Base-by-base conservation (phyloP, 2,113 vertebrate genomes). In the Oncorhynchus tshawytscha region DNA sequence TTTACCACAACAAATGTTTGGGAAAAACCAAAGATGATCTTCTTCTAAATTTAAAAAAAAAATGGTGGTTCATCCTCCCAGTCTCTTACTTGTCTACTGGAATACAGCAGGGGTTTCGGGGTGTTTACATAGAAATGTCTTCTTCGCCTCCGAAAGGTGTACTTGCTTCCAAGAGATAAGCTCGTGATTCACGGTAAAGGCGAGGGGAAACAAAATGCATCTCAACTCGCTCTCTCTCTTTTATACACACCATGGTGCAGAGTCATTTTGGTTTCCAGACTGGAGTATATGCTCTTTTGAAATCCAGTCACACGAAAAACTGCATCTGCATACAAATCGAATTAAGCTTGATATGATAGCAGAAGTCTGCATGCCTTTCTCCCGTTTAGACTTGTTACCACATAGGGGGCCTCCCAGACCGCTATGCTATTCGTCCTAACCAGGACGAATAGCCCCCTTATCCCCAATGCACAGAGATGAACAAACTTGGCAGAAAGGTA, bases 401-500 rank as follows among this genome's bases (percentile, higher is more conserved):
- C 82, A 82, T 16, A 31, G 15, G 1, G 25, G 88, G 68, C 62
- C 62, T 78, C 78, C 31, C 16, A 34, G 34, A 5, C 67, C 78
- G 75, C 22, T 62, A 69, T 70, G 9, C 87, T 85, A 88, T 88
- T 77, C 76, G 84, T 90, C 89, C 87, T 83, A 88, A 90, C 86
- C 84, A 62, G 89, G 86, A 88, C 78, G 22, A 54, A 16, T 49
- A 71, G 82, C 87, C 87, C 51, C 51, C 3, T 1, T 15, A 54
- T 78, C 87, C 88, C 85, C 82, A 86, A 89, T 89, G 90, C 85
- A 90, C 82, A 86, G 84, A 85, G 87, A 91, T 88, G 88, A 90
- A 90, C 88, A 90, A 91, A 86, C 80, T 88, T 90, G 90, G 92
- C 89, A 92, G 87, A 86, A 90, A 92, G 91, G 88, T 89, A 92